Conservation (phyloP, 2,113 vertebrate genomes). For the Nothoprocta pentlandii region DNA sequence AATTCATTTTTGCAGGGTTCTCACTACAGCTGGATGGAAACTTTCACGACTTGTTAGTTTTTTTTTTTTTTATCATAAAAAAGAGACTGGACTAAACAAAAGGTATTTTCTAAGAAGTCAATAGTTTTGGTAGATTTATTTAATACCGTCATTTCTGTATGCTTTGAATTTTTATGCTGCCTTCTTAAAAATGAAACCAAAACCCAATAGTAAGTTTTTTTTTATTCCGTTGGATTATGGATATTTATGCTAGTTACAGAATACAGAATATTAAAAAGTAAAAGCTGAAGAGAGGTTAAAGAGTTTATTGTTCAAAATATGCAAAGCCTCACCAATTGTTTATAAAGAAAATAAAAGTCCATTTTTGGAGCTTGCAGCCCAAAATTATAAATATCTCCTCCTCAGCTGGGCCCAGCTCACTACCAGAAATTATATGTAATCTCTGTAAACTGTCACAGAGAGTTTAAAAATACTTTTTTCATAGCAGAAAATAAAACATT, state of each 20-base stretch:
- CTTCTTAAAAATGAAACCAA: not conserved
- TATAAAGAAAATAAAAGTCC: not conserved
- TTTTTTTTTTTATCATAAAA: not conserved
- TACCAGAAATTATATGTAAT: not conserved
- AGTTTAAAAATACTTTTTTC: not conserved
- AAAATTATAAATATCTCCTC: fast-evolving
- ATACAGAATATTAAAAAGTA: not conserved
- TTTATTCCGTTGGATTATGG: not conserved
- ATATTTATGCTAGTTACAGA: not conserved
- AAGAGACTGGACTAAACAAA: not conserved
- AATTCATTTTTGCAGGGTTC: not conserved
- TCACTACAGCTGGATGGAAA: not conserved
- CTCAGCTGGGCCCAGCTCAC: not conserved
- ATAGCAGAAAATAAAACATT: not conserved
- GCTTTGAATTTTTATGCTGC: not conserved
- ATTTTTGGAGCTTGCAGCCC: not conserved
- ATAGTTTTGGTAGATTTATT: not conserved
- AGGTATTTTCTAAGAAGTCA: not conserved
- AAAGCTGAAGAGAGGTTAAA: not conserved
- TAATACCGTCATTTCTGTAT: not conserved
- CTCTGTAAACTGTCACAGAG: not conserved
- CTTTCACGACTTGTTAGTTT: not conserved
- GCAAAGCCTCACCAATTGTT: not conserved
- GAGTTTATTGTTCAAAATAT: not conserved
- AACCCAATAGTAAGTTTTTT: not conserved